Evolutionary conservation across 1,140 invertebrate genomes (phyloP), one percentile per base, ranked within the genome.

Genomic region (Physella acuta): DNA sequence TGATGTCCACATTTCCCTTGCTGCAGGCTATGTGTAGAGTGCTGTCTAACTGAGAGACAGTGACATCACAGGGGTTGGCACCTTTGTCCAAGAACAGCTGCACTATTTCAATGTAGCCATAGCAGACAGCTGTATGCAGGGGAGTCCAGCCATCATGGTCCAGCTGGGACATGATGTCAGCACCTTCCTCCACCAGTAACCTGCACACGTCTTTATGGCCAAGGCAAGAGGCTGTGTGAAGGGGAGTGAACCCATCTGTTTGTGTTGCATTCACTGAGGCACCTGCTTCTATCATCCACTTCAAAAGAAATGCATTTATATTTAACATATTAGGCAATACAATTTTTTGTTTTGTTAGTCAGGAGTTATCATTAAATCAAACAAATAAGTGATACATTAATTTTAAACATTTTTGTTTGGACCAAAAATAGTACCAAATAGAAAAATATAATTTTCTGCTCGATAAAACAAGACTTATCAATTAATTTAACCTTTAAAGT

Each of bases 141-240:
- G 79, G 56, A 5, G 78, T 78, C 81, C 81, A 82, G 17, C 78
- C 78, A 66, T 81, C 80, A 11, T 71, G 44, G 71, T 81, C 80
- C 3, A 51, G 67, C 3, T 51, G 20, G 51, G 81, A 76, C 16
- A 79, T 64, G 52, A 78, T 71, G 16, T 76, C 81, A 17, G 76
- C 78, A 66, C 75, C 63, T 2, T 66, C 26, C 8, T 81, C 60
- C 8, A 82, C 60, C 2, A 70, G 60, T 1, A 68, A 61, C 36
- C 71, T 56, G 66, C 78, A 79, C 1, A 79, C 72, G 2, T 77
- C 61, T 24, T 56, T 65, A 58, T 82, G 78, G 20, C 79, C 78
- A 17, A 82, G 69, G 56, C 79, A 81, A 1, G 78, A 75, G 24
- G 80, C 78, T 14, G 75, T 75, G 71, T 81, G 79, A 1, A 82